Evolutionary conservation across 2,888 invertebrate species (phyloP), one percentile per base, ranked within the genome.

Genomic region (Brenthis ino): DNA sequence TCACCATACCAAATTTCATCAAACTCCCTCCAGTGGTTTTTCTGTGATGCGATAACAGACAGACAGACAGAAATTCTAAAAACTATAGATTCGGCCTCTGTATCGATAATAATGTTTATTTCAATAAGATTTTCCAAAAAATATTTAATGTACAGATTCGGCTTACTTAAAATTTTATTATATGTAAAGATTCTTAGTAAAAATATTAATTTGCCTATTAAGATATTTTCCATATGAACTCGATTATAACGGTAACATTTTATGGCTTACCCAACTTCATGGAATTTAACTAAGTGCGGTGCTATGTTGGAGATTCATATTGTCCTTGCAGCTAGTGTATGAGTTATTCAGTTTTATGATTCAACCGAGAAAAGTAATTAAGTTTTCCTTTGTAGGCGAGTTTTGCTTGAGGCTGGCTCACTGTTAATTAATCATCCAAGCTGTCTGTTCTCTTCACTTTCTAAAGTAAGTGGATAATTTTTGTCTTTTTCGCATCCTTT

Each of bases 341-440:
- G 85, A 86, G 87, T 86, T 85, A 87, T 88, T 85, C 84, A 86
- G 79, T 80, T 85, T 87, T 86, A 88, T 87, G 85, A 86, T 87
- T 87, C 85, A 79, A 77, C 64, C 50, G 85, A 86, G 89, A 85
- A 88, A 89, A 88, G 85, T 89, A 90, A 89, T 89, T 89, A 90
- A 86, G 85, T 87, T 88, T 88, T 87, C 86, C 84, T 85, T 84
- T 79, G 80, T 77, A 78, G 82, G 75, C 72, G 75, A 80, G 84
- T 83, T 80, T 80, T 85, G 84, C 84, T 86, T 85, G 86, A 82
- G 87, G 86, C 82, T 81, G 80, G 82, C 83, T 80, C 82, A 76
- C 79, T 84, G 85, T 86, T 89, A 89, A 89, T 89, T 89, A 89
- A 89, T 89, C 85, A 89, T 88, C 82, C 79, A 79, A 79, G 79